A percentile compares a stretch with the other conserved stretches of the same genome.
Conservation (phyloP, 1,140 invertebrate species). For the Pogonognathellus flavescens region DNA sequence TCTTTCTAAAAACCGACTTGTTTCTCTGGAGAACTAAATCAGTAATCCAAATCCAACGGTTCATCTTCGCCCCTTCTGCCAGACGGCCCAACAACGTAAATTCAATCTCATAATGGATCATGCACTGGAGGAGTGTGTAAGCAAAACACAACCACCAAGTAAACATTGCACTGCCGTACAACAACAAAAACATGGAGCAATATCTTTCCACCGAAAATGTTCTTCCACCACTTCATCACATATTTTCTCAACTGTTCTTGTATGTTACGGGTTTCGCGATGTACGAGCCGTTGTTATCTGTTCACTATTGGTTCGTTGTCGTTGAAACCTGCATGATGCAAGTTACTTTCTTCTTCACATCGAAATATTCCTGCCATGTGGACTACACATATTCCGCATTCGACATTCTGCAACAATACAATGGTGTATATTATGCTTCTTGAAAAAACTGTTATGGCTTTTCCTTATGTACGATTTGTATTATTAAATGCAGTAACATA, state of each 20-base stretch:
- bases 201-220: not conserved
- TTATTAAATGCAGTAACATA: too few species aligned
- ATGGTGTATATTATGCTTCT: too few species aligned
- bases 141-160: not conserved
- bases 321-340: conserved; percentile 67
- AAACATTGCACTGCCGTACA: not conserved
- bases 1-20: conserved; percentile 11
- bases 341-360: conserved; percentile 45
- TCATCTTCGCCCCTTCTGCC: conserved; percentile 11
- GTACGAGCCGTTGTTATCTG: conserved; percentile 58
- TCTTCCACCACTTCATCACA: not conserved
- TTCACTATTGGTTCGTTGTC: conserved; percentile 66
- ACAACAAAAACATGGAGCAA: not conserved
- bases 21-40: conserved; percentile 53
- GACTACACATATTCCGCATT: too few species aligned
- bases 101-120: conserved; percentile 63
- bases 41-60: conserved; percentile 22
- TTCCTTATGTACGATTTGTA: too few species aligned
- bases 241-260: conserved; percentile 52
- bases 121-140: not conserved
- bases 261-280: conserved; percentile 66
- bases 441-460: too few species aligned
- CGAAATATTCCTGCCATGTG: not conserved
- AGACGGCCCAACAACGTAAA: conserved; percentile 1
- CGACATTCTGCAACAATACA: too few species aligned